These are phyloP conservation scores for Embidobia sp. DNA, from an alignment of 2,888 invertebrate genomes.

Conservation along the genomic window DNA sequence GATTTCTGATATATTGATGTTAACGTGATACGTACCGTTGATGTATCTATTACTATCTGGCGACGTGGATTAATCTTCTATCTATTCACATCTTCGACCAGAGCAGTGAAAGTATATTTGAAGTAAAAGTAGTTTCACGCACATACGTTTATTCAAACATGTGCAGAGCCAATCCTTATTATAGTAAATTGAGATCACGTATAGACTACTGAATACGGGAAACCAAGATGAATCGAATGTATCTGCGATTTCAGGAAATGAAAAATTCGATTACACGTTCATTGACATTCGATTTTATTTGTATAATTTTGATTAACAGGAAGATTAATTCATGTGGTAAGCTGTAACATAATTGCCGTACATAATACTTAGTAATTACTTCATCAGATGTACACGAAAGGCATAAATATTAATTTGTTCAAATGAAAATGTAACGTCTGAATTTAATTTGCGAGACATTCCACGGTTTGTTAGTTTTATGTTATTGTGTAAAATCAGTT, in stretches of 20 bases:
- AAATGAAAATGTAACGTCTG: background rate
- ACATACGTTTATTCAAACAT: conserved; percentile 19
- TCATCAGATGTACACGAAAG: conserved; percentile 6
- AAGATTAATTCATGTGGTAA: conserved; percentile 28
- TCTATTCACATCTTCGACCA: conserved; percentile 72
- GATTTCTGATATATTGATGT: too few species aligned
- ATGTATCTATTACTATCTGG: conserved; percentile 61
- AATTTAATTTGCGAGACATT: background rate
- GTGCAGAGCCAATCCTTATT: conserved; percentile 67
- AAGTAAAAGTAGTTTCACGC: conserved; percentile 77
- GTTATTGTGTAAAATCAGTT: background rate
- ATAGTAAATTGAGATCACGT: conserved; percentile 74
- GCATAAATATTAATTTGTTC: background rate
- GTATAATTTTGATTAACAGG: conserved; percentile 36
- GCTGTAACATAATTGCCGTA: conserved; percentile 27
- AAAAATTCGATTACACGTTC: conserved; percentile 60
- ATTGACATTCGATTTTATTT: conserved; percentile 31
- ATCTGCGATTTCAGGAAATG: conserved; percentile 58
- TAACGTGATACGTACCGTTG: conserved; percentile 40
- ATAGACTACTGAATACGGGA: conserved; percentile 35
- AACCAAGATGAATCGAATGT: conserved; percentile 26
- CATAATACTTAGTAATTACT: conserved; percentile 15
- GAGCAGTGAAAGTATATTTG: conserved; percentile 78
- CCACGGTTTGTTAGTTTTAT: background rate
- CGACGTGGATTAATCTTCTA: conserved; percentile 68